Percentiles rank a stretch among this genome's conserved stretches.
These are phyloP conservation scores for Leucania comma DNA, from an alignment of 2,888 invertebrate species.

Conservation along the genomic window DNA sequence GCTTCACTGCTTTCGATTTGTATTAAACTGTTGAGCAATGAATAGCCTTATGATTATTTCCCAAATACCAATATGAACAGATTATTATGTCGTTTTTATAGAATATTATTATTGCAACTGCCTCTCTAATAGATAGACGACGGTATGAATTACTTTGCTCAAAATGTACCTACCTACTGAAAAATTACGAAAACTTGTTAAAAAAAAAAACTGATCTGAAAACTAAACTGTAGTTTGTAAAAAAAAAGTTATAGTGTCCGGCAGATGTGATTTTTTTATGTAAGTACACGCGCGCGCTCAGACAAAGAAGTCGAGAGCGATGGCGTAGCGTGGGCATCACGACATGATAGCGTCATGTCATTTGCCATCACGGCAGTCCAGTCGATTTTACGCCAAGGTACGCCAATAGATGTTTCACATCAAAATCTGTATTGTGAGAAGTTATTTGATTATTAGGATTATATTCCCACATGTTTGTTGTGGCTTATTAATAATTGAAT, in stretches of 20 bases:
- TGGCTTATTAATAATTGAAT: constrained; percentile 23
- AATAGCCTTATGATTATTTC: constrained; percentile 1
- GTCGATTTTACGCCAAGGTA: too few species aligned
- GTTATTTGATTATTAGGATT: constrained; percentile 34
- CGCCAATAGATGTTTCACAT: too few species aligned
- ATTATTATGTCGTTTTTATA: constrained; percentile 5
- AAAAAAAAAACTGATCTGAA: constrained; percentile 34
- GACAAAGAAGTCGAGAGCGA: too few species aligned
- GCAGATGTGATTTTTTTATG: too few species aligned
- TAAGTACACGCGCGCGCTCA: too few species aligned
- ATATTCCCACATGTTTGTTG: constrained; percentile 37
- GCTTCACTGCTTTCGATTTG: neutral
- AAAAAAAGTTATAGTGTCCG: neutral
- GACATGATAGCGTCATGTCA: too few species aligned
- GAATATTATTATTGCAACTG: constrained; percentile 30
- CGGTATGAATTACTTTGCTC: constrained; percentile 41
- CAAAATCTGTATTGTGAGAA: constrained; percentile 1
- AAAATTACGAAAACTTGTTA: constrained; percentile 9
- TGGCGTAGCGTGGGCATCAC: too few species aligned
- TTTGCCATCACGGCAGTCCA: too few species aligned
- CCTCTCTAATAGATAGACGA: constrained; percentile 34
- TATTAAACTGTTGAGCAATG: neutral
- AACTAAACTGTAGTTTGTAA: constrained; percentile 6
- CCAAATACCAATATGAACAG: neutral
- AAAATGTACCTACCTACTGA: constrained; percentile 35